These are phyloP conservation scores for Anneissia japonica DNA, from an alignment of 35 echinoderm and acorn worm species.

Conservation along the genomic window DNA sequence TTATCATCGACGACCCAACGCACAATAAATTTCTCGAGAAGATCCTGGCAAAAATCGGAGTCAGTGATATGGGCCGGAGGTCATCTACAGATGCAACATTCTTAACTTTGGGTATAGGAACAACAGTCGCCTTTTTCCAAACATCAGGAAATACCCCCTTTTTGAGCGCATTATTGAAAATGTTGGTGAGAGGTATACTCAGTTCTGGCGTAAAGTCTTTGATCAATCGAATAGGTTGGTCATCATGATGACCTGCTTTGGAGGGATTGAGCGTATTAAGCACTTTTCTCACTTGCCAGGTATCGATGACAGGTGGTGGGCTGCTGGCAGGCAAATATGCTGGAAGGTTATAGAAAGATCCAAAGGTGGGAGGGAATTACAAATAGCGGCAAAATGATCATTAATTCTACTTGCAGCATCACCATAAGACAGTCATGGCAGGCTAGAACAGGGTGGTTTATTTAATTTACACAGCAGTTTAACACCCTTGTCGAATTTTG, in stretches of 20 bases:
- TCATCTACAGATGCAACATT: not conserved
- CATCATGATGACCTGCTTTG: not conserved
- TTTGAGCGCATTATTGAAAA: not conserved
- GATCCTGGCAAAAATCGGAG: slow-evolving; percentile 6
- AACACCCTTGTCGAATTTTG: not conserved
- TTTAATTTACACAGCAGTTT: not conserved
- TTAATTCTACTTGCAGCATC: not conserved
- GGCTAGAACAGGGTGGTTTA: not conserved
- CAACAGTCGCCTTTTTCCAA: not conserved
- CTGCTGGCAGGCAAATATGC: not conserved
- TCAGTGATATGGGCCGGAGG: slow-evolving; percentile 31
- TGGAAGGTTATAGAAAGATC: not conserved
- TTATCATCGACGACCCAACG: slow-evolving; percentile 3
- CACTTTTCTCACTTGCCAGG: not conserved
- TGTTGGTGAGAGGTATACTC: not conserved
- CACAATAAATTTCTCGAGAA: not conserved
- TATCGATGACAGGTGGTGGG: not conserved
- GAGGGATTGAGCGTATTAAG: not conserved
- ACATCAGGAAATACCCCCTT: not conserved
- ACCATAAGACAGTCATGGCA: not conserved
- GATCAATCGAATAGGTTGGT: not conserved
- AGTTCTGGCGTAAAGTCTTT: not conserved
- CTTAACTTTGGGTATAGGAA: not conserved
- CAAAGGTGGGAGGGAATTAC: not conserved
- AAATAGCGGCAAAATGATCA: not conserved